These are phyloP conservation scores for Xerus inauris DNA, from an alignment of 2,113 vertebrate species.

Conservation along the genomic window DNA sequence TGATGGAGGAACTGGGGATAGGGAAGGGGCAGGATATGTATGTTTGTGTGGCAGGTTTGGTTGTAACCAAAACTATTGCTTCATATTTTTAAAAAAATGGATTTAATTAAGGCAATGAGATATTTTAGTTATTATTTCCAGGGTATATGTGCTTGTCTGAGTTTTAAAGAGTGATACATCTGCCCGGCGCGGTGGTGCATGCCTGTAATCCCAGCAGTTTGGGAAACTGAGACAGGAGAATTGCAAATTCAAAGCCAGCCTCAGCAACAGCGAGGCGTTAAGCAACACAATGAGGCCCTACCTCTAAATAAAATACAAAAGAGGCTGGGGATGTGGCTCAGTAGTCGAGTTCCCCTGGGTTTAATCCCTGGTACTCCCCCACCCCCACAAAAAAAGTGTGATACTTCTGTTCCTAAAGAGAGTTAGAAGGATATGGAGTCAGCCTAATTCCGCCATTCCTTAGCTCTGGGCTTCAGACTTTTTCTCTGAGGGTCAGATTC, in stretches of 20 bases:
- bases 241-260: too few species aligned
- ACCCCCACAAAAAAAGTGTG: background rate
- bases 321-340: too few species aligned
- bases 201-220: too few species aligned
- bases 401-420: background rate
- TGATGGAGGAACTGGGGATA: background rate
- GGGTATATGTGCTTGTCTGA: background rate
- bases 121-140: background rate
- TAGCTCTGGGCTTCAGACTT: rapidly evolving
- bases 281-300: too few species aligned
- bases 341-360: too few species aligned
- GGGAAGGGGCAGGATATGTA: background rate
- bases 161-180: background rate
- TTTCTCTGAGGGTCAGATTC: background rate
- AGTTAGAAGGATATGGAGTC: background rate
- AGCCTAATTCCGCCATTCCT: background rate
- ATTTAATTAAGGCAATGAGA: background rate
- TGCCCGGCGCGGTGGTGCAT: background rate
- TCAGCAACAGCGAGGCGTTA: too few species aligned
- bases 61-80: background rate
- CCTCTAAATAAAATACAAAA: too few species aligned
- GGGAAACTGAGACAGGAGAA: too few species aligned
- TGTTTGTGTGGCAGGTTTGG: background rate
- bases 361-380: too few species aligned
- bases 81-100: background rate